Percentiles rank a stretch among this genome's conserved stretches.
Conservation (phyloP, 2,113 vertebrate genomes). For the Peromyscus polionotus region DNA sequence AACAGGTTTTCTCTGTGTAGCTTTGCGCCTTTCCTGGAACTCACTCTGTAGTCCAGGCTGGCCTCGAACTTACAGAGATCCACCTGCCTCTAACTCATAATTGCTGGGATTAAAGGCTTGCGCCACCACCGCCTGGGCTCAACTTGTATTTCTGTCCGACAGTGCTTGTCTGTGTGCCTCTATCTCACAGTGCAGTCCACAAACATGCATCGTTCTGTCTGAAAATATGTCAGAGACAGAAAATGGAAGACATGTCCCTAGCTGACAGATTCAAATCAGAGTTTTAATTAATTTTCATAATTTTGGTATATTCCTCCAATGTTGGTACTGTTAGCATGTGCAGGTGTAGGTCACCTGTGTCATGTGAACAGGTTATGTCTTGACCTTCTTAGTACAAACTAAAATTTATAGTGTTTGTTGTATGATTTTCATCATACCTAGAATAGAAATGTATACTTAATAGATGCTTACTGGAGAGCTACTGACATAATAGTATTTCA, state of each 20-base stretch:
- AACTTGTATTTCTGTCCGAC: not conserved
- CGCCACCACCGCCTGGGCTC: too few relatives aligned
- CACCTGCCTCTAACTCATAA: too few relatives aligned
- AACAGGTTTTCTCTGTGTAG: too few relatives aligned
- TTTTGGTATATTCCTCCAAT: not conserved
- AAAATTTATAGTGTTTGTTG: not conserved
- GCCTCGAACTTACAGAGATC: too few relatives aligned
- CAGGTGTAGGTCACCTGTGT: not conserved
- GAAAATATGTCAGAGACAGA: not conserved
- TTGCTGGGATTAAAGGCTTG: too few relatives aligned
- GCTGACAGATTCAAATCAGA: not conserved
- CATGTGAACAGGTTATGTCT: not conserved
- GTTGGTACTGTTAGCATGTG: not conserved
- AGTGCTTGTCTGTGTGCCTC: not conserved
- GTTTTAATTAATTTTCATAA: not conserved
- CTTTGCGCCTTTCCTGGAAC: too few relatives aligned
- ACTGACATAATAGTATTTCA: not conserved
- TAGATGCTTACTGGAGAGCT: not conserved
- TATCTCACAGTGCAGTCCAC: not conserved
- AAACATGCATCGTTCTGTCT: not conserved
- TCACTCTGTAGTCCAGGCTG: too few relatives aligned
- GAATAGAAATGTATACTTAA: not conserved
- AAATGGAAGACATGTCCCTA: not conserved
- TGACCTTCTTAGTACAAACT: not conserved
- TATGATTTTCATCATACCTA: not conserved